Conservation (phyloP, 2,113 vertebrate genomes). For the Hyperoodon ampullatus region DNA sequence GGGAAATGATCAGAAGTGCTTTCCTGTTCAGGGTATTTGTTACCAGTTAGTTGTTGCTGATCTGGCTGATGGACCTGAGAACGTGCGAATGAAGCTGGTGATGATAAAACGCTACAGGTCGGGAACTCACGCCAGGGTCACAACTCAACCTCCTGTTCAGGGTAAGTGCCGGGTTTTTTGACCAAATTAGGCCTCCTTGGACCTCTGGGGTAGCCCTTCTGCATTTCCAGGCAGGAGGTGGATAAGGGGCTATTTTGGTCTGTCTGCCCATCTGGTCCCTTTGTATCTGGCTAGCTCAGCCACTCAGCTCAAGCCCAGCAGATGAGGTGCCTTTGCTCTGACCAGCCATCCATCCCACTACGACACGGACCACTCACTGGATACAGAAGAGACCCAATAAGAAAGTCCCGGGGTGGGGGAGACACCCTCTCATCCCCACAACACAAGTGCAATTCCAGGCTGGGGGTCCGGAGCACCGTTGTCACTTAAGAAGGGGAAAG, state of each 20-base stretch:
- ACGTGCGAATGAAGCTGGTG: background rate
- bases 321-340: background rate
- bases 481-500: background rate
- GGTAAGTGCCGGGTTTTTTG: background rate
- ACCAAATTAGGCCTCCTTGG: slow-evolving; percentile 19
- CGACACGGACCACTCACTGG: background rate
- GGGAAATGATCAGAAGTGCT: background rate
- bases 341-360: background rate
- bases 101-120: background rate
- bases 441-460: background rate
- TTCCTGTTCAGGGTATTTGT: background rate
- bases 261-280: background rate
- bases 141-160: background rate
- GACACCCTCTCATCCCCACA: background rate
- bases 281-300: background rate
- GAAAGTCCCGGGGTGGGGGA: background rate
- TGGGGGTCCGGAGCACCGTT: background rate
- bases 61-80: background rate
- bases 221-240: slow-evolving; percentile 40
- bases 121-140: background rate
- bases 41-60: background rate
- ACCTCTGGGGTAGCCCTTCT: background rate
- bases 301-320: background rate
- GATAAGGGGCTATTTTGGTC: slow-evolving; percentile 13
- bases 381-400: background rate